Evolutionary conservation across 2,113 vertebrate species (phyloP).

Genomic region (Myotis lucifugus): DNA sequence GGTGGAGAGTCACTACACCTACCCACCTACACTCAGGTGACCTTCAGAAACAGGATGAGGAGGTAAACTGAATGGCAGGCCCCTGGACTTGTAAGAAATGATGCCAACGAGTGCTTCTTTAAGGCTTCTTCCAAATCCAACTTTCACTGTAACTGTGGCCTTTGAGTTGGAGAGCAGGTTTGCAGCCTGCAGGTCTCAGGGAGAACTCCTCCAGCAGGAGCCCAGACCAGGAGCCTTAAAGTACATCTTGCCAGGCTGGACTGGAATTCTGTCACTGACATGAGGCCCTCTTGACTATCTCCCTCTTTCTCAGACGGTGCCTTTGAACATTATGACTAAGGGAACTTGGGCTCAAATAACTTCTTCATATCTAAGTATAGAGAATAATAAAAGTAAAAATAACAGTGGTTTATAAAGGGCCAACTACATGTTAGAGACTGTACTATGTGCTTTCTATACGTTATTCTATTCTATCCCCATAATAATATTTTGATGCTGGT

Average conservation of each 20-base stretch:
- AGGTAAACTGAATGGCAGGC: background rate
- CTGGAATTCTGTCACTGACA: background rate
- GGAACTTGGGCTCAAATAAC: background rate
- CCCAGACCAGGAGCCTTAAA: background rate
- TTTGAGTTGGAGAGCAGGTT: background rate
- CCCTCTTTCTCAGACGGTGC: background rate
- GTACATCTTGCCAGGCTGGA: background rate
- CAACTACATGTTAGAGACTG: background rate
- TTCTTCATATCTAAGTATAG: background rate
- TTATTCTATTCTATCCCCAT: background rate
- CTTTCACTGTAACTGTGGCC: background rate
- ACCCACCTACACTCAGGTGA: background rate
- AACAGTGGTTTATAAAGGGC: background rate
- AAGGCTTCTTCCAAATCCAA: background rate
- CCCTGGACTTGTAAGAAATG: background rate
- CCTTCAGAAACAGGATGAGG: background rate
- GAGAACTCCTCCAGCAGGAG: background rate
- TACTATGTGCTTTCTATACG: background rate
- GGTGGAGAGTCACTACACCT: background rate
- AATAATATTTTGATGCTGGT: background rate
- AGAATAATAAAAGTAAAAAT: constrained; percentile 2
- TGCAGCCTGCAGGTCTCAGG: background rate
- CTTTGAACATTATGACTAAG: background rate
- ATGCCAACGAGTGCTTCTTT: background rate
- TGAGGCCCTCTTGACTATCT: background rate